Percentiles rank a stretch among this genome's conserved stretches.
These are phyloP conservation scores for Drosophila flavopinicola DNA, from an alignment of 2,888 invertebrate genomes.

Conservation along the genomic window DNA sequence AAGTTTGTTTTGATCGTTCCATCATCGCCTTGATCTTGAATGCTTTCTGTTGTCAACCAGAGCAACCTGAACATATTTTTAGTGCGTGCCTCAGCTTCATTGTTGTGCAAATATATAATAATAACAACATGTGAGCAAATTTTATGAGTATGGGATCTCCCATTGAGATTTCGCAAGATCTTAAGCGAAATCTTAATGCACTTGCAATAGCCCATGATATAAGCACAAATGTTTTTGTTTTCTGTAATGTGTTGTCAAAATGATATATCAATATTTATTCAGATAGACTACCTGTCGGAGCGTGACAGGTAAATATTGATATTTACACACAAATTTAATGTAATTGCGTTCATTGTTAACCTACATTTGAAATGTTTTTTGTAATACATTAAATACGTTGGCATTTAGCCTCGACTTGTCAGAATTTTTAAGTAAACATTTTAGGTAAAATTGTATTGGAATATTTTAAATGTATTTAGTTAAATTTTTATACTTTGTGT, in stretches of 20 bases:
- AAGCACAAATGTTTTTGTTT: slow-evolving; percentile 2
- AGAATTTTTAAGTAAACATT: neutral
- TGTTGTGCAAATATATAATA: slow-evolving; percentile 5
- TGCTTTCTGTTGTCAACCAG: slow-evolving; percentile 67
- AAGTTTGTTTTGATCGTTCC: slow-evolving; percentile 65
- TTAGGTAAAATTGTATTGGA: neutral
- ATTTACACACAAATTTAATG: slow-evolving; percentile 19
- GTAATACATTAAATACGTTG: slow-evolving; percentile 10
- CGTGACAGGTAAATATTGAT: slow-evolving; percentile 15
- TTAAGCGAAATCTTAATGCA: no score
- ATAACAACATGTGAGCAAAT: neutral
- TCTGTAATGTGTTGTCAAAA: slow-evolving; percentile 2
- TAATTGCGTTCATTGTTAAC: slow-evolving; percentile 16
- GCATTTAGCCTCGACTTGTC: neutral
- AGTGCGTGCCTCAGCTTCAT: slow-evolving; percentile 44
- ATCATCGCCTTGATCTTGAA: slow-evolving; percentile 72
- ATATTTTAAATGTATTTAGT: neutral
- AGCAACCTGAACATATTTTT: slow-evolving; percentile 59
- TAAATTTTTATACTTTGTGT: neutral
- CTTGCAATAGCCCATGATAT: neutral
- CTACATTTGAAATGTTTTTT: slow-evolving; percentile 12
- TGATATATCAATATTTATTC: slow-evolving; percentile 32
- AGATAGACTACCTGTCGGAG: neutral
- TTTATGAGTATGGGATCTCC: neutral
- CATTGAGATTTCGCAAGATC: neutral